Base-by-base conservation (phyloP, 2,888 invertebrate species). In the Choristoneura rosaceana region DNA sequence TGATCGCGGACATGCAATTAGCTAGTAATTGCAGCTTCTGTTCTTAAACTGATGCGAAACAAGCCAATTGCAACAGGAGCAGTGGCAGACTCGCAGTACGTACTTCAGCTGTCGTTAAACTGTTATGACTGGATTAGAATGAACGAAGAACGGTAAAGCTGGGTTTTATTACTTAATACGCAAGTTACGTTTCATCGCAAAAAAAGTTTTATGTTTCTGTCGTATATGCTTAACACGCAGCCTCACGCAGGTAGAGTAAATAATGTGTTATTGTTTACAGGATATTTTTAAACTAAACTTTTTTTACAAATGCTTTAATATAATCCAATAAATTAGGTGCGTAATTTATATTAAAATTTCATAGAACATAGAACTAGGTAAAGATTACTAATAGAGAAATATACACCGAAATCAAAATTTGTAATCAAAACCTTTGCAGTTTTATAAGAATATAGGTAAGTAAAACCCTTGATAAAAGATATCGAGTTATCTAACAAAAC, bases 11-110 rank as follows among this genome's bases (percentile, higher is more conserved):
- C 61, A 25, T 58, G 43, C 66, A 47, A 66, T 66, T 61, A 70
- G 61, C 62, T 63, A 7, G 50, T 45, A 59, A 66, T 70, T 69
- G 55, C 60, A 69, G 62, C 58, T 71, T 63, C 25, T 58, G 55
- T 34, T 64, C 50, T 38, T 63, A 58, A 61, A 61, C 34, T 41
- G 61, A 66, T 61, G 59, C 47, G 52, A 55, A 10, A 14, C 55
- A 25, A 55, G 47, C 47, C n/a, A 55, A 55, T 17, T 2, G 52
- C 15, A 38, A 38, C 7, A 55, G 55, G 10, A 55, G n/a, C 55
- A 55, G 25, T 55, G 7, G 52, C 52, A 17, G 17, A n/a, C 47
- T 52, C 17, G 50, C 47, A 52, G 15, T 25, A 55, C 55, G 15
- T 25, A 55, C 55, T 17, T 25, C 55, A 55, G 25, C 9, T 12